Base-by-base conservation (phyloP, 2,113 vertebrate genomes). In the Nestor notabilis region DNA sequence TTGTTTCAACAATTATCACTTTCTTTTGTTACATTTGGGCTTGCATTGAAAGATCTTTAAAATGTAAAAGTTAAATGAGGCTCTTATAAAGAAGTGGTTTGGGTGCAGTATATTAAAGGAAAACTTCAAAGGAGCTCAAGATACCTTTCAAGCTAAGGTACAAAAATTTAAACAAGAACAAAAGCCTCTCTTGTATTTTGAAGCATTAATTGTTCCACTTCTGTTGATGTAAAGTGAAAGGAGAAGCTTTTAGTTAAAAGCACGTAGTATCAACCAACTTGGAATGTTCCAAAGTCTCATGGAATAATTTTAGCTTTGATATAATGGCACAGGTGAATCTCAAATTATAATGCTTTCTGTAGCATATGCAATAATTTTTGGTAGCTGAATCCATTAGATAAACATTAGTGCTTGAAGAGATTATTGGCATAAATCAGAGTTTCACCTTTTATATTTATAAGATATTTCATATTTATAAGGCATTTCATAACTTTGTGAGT, bases 241-340 rank as follows among this genome's bases (percentile, higher is more conserved):
- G 87, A 95, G 85, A 97, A 95, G 93, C 97, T 97, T 97, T 97
- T 97, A 94, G 95, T 97, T 96, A 97, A 98, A 98, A 98, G 95
- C 85, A 97, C 39, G 2, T 96, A 97, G 93, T 94, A 96, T 96
- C 97, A 96, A 93, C 96, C 98, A 98, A 98, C 96, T 95, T 90
- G 96, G 97, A 94, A 97, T 52, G 70, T 98, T 97, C 97, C 70
- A 90, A 96, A 97, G 97, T 97, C 95, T 97, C 97, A 46, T 77
- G 93, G 97, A 98, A 97, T 97, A 96, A 97, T 97, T 98, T 98
- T 91, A 97, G 97, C 97, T 98, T 98, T 98, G 96, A 97, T 97
- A 97, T 97, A 98, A 97, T 97, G 97, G 96, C 95, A 95, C 87
- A 96, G 97, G 96, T 97, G 97, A 98, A 98, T 97, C 96, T 95